Percentiles rank a stretch among this genome's conserved stretches.
Evolutionary conservation across 2,888 invertebrate genomes (phyloP).

Genomic region (Siphlonurus alternatus): DNA sequence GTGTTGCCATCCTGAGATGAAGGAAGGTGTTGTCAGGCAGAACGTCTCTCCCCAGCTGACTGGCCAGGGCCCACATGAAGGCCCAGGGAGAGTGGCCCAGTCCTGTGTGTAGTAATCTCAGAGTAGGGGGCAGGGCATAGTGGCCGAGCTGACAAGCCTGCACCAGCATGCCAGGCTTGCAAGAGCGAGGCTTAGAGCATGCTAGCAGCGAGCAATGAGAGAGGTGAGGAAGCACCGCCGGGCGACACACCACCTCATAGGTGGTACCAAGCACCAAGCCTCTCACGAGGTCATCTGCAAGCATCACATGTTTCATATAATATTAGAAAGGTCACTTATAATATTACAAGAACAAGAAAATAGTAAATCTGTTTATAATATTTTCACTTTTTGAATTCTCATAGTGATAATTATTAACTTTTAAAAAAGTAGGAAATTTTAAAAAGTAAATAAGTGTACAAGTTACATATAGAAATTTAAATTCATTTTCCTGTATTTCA

Average conservation of each 20-base stretch:
- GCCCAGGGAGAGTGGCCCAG: slow-evolving; percentile 18
- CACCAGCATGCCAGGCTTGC: background rate
- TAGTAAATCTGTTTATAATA: too few relatives aligned
- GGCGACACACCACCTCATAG: background rate
- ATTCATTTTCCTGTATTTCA: too few relatives aligned
- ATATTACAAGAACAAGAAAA: too few relatives aligned
- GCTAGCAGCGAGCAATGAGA: background rate
- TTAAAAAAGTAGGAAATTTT: too few relatives aligned
- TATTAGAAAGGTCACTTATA: too few relatives aligned
- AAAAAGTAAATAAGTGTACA: too few relatives aligned
- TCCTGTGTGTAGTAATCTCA: background rate
- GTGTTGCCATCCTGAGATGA: slow-evolving; percentile 27
- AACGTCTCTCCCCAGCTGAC: slow-evolving; percentile 24
- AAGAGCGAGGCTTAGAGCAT: background rate
- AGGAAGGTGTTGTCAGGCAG: slow-evolving; percentile 28
- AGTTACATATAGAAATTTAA: too few relatives aligned
- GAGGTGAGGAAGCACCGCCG: background rate
- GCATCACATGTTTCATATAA: too few relatives aligned
- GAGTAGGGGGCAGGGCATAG: background rate
- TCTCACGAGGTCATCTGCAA: background rate
- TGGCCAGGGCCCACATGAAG: slow-evolving; percentile 25
- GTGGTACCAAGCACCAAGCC: background rate
- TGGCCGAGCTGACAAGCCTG: background rate
- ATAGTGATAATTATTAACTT: too few relatives aligned
- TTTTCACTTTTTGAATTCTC: too few relatives aligned